Percentiles rank a stretch among this genome's conserved stretches.
Conservation (phyloP, 2,888 invertebrate species). For the Cerceris ruficornis region DNA sequence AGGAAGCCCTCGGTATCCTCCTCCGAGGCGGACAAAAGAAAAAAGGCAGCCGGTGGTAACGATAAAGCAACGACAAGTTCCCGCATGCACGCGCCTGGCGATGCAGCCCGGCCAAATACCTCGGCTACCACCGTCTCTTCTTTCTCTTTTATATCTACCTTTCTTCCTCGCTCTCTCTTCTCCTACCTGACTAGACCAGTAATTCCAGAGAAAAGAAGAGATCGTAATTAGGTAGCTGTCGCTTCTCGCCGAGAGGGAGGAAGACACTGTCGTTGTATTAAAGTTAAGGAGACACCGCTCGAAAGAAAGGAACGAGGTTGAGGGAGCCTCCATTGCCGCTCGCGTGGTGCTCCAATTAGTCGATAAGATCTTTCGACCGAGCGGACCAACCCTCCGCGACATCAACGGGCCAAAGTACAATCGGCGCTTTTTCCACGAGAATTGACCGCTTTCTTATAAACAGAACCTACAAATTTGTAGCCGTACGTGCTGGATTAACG, state of each 20-base stretch:
- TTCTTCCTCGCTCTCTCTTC: neutral
- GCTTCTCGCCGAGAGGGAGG: slow-evolving; percentile 43
- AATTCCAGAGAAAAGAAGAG: slow-evolving; percentile 55
- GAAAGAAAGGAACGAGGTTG: slow-evolving; percentile 29
- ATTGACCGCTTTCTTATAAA: slow-evolving; percentile 29
- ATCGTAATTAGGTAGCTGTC: slow-evolving; percentile 67
- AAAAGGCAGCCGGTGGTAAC: slow-evolving; percentile 28
- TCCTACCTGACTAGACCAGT: slow-evolving; percentile 41
- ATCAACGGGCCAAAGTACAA: slow-evolving; percentile 21
- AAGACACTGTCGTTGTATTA: slow-evolving; percentile 58
- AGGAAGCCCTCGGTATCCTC: slow-evolving; percentile 57
- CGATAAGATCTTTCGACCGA: slow-evolving; percentile 64
- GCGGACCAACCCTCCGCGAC: slow-evolving; percentile 35
- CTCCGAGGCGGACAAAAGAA: slow-evolving; percentile 12
- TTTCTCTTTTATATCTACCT: neutral
- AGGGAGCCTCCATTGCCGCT: slow-evolving; percentile 53
- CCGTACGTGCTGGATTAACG: neutral
- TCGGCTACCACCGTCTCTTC: neutral
- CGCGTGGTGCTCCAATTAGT: slow-evolving; percentile 68
- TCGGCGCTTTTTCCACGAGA: slow-evolving; percentile 38
- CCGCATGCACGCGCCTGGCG: slow-evolving; percentile 40
- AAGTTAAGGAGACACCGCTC: slow-evolving; percentile 58
- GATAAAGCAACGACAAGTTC: slow-evolving; percentile 59
- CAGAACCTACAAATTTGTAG: slow-evolving; percentile 2
- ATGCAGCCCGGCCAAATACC: slow-evolving; percentile 35